These are phyloP conservation scores for Laticauda colubrina DNA, from an alignment of 2,113 vertebrate species.

Conservation along the genomic window DNA sequence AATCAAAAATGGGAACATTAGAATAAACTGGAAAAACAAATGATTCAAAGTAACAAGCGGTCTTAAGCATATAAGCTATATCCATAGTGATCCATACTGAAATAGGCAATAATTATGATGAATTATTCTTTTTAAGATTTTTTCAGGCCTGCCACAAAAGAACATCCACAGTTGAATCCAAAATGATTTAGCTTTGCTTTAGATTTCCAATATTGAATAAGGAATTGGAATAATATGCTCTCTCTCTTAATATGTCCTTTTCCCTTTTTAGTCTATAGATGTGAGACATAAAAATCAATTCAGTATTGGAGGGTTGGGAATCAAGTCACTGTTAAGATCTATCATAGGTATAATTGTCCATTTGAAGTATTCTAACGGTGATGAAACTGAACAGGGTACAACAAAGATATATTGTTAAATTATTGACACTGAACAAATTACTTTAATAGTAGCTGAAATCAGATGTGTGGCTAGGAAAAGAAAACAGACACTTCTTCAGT, in stretches of 20 bases:
- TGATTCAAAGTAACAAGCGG: background rate
- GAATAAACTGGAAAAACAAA: background rate
- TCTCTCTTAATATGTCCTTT: background rate
- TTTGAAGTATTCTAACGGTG: background rate
- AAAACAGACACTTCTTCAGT: constrained; percentile 25
- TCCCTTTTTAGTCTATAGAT: background rate
- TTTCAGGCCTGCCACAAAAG: background rate
- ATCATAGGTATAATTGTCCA: background rate
- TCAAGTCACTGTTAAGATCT: background rate
- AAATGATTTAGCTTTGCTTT: background rate
- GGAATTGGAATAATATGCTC: background rate
- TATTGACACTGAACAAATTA: background rate
- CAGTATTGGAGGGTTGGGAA: background rate
- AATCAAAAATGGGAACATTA: background rate
- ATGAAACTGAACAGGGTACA: background rate
- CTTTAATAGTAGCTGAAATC: constrained; percentile 19
- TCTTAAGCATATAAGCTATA: background rate
- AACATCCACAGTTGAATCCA: background rate
- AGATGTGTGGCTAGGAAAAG: constrained; percentile 21
- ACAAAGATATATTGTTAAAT: background rate
- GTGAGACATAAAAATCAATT: background rate
- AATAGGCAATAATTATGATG: background rate
- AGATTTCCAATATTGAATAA: background rate
- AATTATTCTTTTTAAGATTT: background rate
- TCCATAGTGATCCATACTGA: background rate